Percentiles rank a stretch among this genome's conserved stretches.
Conservation (phyloP, 2,113 vertebrate genomes). For the Laticauda laticaudata region DNA sequence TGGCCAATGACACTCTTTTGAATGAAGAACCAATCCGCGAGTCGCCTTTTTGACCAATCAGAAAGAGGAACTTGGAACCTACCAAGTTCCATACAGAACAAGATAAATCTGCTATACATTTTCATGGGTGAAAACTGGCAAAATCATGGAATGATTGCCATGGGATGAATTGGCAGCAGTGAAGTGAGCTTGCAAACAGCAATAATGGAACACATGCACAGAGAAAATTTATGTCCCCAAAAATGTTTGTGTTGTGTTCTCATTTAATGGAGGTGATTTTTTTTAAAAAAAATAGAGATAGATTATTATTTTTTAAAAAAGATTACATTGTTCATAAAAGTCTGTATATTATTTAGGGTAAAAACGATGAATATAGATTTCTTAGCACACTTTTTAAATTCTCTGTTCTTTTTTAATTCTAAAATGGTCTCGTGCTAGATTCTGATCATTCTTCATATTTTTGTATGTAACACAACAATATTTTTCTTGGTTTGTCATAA, state of each 20-base stretch:
- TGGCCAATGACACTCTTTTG: too few species aligned
- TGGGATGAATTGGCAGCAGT: neutral
- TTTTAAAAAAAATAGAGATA: neutral
- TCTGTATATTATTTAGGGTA: neutral
- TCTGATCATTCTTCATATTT: neutral
- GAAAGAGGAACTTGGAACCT: too few species aligned
- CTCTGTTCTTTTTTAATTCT: neutral
- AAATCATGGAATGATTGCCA: neutral
- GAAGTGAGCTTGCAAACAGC: neutral
- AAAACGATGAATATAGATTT: neutral
- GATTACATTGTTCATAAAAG: neutral
- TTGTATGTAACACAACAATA: neutral
- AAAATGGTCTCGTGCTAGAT: neutral
- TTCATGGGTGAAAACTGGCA: neutral
- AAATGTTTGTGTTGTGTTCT: neutral
- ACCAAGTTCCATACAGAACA: too few species aligned
- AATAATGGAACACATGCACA: neutral
- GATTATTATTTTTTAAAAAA: neutral
- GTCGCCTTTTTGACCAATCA: too few species aligned
- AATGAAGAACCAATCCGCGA: too few species aligned
- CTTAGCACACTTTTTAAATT: neutral
- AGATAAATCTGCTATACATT: neutral
- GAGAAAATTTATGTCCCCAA: neutral
- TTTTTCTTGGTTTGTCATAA: neutral
- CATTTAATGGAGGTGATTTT: neutral